Conservation (phyloP, 2,113 vertebrate genomes). For the Hepsetus odoe region DNA sequence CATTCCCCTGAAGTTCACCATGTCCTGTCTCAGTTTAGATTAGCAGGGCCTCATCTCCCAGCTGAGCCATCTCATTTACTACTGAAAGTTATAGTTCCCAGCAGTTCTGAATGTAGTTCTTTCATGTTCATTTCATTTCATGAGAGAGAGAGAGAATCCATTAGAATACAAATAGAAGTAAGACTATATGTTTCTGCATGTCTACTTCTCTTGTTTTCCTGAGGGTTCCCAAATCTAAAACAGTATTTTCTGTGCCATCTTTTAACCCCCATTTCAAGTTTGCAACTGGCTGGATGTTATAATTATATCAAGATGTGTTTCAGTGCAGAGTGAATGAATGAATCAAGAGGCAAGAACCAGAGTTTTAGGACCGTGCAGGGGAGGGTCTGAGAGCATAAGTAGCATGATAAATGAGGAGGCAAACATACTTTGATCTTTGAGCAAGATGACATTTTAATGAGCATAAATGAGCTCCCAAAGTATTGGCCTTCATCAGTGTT, state of each 20-base stretch:
- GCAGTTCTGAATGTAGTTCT: slow-evolving; percentile 39
- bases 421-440: not conserved
- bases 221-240: not conserved
- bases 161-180: not conserved
- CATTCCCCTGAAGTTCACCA: slow-evolving; percentile 21
- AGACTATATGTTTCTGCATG: no score
- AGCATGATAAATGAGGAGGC: not conserved
- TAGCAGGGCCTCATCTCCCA: slow-evolving; percentile 21
- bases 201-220: not conserved
- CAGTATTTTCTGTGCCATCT: not conserved
- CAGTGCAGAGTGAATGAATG: not conserved
- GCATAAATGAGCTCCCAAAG: not conserved
- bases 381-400: not conserved
- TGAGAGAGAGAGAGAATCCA: not conserved
- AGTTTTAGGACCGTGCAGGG: not conserved
- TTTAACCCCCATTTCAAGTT: not conserved
- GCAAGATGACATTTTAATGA: not conserved
- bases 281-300: not conserved
- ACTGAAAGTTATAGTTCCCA: slow-evolving; percentile 23
- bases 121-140: no score
- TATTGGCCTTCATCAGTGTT: not conserved
- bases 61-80: slow-evolving; percentile 31
- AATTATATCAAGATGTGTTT: not conserved
- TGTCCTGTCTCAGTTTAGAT: slow-evolving; percentile 13
- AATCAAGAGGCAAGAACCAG: not conserved